Evolutionary conservation across 1,140 invertebrate genomes (phyloP), one percentile per base, ranked within the genome.

Genomic region (Littorina saxatilis): DNA sequence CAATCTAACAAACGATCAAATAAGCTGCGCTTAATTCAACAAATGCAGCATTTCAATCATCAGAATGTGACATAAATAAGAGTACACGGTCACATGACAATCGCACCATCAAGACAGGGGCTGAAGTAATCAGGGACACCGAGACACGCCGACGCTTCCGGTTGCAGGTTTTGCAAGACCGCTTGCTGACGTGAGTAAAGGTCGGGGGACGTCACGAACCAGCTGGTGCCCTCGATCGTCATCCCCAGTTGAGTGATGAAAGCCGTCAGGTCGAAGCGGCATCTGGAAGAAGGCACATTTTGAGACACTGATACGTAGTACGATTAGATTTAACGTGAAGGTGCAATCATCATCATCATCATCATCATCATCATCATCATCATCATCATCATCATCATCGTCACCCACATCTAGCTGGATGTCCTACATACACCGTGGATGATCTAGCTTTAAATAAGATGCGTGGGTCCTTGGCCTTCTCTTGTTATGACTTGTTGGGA

Each of bases 171-270:
- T 20, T 40, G 35, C 40, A 4, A 17, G 37, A 72, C 40, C 35
- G 40, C 68, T 37, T 72, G 37, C 2, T 72, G 40, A 72, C 68
- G 68, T n/a, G 68, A 72, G 68, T 72, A 72, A 23, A 23, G 35
- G 68, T 72, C 68, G 7, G 68, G 37, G 37, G 68, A 72, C 68
- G 68, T 72, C 40, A 72, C n/a, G 68, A 72, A 72, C 68, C 68
- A 72, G 37, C 68, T 72, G 68, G 68, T 13, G 37, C 68, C 68
- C 35, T 72, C 68, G 37, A 72, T 43, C 1, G 68, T 72, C 68
- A 72, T 72, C 37, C 23, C 27, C 0, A 23, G 39, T 17, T 72
- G 35, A 20, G 13, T 43, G 68, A 72, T 40, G 23, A 72, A 72
- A 23, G 37, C 9, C 9, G 68, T 40, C 39, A 72, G 68, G 23